Evolutionary conservation across 2,888 invertebrate genomes (phyloP), one percentile per base, ranked within the genome.

Genomic region (Tenthredo scrophulariae): DNA sequence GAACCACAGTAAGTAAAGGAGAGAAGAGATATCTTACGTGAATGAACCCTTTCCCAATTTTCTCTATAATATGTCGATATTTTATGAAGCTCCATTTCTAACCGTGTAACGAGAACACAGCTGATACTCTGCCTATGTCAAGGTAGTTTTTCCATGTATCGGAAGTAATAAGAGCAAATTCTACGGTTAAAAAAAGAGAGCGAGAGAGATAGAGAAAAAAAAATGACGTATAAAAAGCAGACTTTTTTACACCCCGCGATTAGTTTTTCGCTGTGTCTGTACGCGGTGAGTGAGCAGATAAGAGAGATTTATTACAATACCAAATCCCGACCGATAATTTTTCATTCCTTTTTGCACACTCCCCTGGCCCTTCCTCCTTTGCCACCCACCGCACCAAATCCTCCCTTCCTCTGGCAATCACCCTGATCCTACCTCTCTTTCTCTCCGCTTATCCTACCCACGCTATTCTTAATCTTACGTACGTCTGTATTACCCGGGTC

Each of bases 221-320:
- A 58, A 50, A 26, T 75, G 15, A 46, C n/a, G 75, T 37, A 75
- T 26, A 75, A 75, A 75, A 75, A 37, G 15, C 22, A 46, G 43
- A 43, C 33, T 80, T 67, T 83, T 65, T 62, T 67, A 67, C 43
- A 70, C 43, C 18, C 29, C 62, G 62, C 54, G 83, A 83, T 83
- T 83, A 83, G 80, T 80, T 80, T 80, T 80, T 80, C n/a, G 80
- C 80, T 18, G 65, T 40, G 80, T 80, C 80, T 80, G 80, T 80
- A 80, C 80, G 80, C 80, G 62, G 80, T 65, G 83, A 83, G 70
- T 70, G 83, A 83, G 67, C 83, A 83, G 83, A 83, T 83, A 83
- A 83, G 83, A 83, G 67, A 83, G 83, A 83, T 83, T 83, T 83
- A 83, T 83, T 83, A 83, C 83, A 83, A 83, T 83, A 83, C 83